Conservation (phyloP, 92 coral and sea anemone genomes). For the Epizoanthus scotinus region DNA sequence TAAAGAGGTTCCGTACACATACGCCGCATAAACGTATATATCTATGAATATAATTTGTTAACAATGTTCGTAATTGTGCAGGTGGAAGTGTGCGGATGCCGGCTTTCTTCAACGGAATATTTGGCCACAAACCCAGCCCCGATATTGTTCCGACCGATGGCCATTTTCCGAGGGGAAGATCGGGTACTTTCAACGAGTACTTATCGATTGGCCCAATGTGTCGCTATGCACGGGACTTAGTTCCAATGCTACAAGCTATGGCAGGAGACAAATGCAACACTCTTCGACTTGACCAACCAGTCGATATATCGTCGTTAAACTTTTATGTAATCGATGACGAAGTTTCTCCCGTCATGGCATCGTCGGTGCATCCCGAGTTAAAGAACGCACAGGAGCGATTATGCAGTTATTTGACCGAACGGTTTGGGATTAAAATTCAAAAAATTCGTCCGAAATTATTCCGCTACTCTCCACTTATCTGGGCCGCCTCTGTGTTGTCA, state of each 20-base stretch:
- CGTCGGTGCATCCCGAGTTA: slow-evolving; percentile 60
- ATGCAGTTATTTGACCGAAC: slow-evolving; percentile 50
- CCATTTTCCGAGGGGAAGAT: slow-evolving; percentile 74
- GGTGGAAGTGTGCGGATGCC: slow-evolving; percentile 90
- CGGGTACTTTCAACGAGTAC: slow-evolving; percentile 70
- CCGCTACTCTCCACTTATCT: slow-evolving; percentile 73
- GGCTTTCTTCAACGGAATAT: slow-evolving; percentile 86
- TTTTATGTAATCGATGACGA: slow-evolving; percentile 59
- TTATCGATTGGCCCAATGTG: slow-evolving; percentile 87
- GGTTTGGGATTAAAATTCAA: slow-evolving; percentile 50
- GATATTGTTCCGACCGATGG: slow-evolving; percentile 77
- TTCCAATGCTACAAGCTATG: slow-evolving; percentile 76
- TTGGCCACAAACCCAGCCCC: slow-evolving; percentile 88
- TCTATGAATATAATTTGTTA: too few relatives aligned
- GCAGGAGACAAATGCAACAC: slow-evolving; percentile 58
- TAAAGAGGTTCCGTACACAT: too few relatives aligned
- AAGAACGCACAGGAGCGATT: slow-evolving; percentile 46
- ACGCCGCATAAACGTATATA: background rate
- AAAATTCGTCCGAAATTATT: slow-evolving; percentile 55
- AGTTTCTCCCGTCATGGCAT: slow-evolving; percentile 64
- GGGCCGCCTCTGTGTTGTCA: slow-evolving; percentile 70
- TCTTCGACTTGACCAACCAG: slow-evolving; percentile 56
- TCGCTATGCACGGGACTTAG: slow-evolving; percentile 74
- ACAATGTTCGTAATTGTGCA: background rate
- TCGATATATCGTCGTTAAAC: slow-evolving; percentile 75